Evolutionary conservation across 1,140 invertebrate species (phyloP).

Genomic region (Batillaria attramentaria): DNA sequence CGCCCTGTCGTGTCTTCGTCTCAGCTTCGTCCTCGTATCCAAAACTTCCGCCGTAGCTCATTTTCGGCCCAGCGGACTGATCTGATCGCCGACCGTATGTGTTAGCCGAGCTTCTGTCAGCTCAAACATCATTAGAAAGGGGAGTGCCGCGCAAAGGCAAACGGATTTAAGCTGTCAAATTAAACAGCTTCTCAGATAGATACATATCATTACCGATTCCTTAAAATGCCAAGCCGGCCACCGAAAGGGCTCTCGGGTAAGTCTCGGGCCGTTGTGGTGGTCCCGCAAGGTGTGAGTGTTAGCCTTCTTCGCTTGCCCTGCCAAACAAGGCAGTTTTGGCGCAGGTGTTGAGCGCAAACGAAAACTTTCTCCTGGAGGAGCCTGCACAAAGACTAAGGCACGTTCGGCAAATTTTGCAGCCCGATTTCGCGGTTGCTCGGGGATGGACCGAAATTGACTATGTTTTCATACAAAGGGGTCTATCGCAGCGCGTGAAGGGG

Average conservation of each 20-base stretch:
- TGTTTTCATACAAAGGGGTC: conserved; percentile 27
- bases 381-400: not conserved
- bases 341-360: conserved; percentile 23
- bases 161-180: conserved; percentile 27
- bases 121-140: conserved; percentile 24
- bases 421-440: conserved; percentile 1
- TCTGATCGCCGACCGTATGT: too few species aligned
- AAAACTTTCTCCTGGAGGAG: not conserved
- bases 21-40: too few species aligned
- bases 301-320: conserved; percentile 5
- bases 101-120: conserved; percentile 19
- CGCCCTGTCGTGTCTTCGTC: too few species aligned
- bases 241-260: not conserved
- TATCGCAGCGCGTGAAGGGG: conserved; percentile 2
- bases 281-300: not conserved
- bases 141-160: conserved; percentile 12
- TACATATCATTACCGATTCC: conserved; percentile 28
- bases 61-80: too few species aligned
- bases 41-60: too few species aligned
- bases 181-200: conserved; percentile 27
- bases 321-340: conserved; percentile 7
- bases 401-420: conserved; percentile 9
- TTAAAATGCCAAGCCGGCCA: conserved; percentile 15
- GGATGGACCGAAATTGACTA: conserved; percentile 9
- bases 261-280: not conserved